phyloP scores from a whole-genome alignment of 1,140 invertebrate species.

The Cataglyphis hispanica region DNA sequence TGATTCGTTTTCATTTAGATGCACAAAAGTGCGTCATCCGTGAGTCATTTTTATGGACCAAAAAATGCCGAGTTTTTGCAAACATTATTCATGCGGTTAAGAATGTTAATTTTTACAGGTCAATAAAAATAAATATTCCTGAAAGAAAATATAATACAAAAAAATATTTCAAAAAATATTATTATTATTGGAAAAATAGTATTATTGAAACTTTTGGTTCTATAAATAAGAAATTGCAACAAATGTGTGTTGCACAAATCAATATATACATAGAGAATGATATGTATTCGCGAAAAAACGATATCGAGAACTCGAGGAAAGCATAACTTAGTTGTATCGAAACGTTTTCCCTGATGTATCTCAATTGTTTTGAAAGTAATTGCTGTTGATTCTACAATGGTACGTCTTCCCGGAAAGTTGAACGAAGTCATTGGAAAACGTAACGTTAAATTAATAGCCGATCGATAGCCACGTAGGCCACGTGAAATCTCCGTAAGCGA shows the following conservation, averaged over 20 bases:
- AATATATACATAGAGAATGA: not conserved
- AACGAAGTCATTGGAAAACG: not conserved
- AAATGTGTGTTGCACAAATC: not conserved
- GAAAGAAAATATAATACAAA: not conserved
- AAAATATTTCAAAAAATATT: not conserved
- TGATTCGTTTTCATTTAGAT: not conserved
- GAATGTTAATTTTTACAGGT: not conserved
- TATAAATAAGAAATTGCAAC: not conserved
- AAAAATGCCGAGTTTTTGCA: not conserved
- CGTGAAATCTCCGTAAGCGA: conserved; percentile 7
- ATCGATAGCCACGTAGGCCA: not conserved
- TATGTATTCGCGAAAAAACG: conserved; percentile 18
- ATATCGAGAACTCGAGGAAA: not conserved
- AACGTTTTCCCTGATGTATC: too few species aligned
- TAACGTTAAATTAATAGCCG: not conserved
- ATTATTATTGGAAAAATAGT: not conserved
- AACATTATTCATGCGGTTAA: not conserved
- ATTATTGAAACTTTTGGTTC: not conserved
- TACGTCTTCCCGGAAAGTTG: not conserved
- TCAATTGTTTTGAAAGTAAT: conserved; percentile 2
- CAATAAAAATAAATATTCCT: not conserved
- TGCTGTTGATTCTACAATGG: not conserved
- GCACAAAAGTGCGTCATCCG: not conserved
- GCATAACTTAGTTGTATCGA: not conserved
- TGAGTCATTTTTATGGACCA: not conserved